phyloP scores from a whole-genome alignment of 2,113 vertebrate genomes.

The Bubo bubo region DNA sequence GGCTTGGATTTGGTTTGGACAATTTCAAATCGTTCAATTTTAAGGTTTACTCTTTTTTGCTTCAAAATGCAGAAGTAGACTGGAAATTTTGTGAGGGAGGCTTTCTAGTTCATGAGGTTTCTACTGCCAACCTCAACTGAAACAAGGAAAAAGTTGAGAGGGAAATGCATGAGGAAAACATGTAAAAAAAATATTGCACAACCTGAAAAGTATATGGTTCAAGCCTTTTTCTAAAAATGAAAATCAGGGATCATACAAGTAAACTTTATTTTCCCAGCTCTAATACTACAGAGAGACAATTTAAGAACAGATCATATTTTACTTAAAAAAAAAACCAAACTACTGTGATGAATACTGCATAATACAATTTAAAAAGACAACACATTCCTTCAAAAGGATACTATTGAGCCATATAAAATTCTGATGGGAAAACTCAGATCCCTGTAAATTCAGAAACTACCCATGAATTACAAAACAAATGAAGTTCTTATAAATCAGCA shows the following conservation, averaged over 20 bases:
- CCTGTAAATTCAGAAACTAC: neutral
- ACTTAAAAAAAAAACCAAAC: neutral
- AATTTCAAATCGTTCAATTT: neutral
- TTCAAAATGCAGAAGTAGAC: neutral
- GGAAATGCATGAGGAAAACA: neutral
- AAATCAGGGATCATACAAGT: neutral
- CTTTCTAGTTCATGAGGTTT: neutral
- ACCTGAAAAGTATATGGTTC: neutral
- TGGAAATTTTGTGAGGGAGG: neutral
- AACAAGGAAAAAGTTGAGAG: neutral
- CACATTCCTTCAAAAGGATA: neutral
- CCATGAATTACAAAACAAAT: neutral
- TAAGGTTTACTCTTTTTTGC: neutral
- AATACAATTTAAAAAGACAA: neutral
- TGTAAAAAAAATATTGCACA: neutral
- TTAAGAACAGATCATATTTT: neutral
- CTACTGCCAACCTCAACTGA: neutral
- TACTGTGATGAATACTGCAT: neutral
- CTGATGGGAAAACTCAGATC: neutral
- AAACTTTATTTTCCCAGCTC: neutral
- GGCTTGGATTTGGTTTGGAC: neutral
- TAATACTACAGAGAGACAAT: neutral
- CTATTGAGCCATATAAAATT: neutral
- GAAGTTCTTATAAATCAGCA: neutral
- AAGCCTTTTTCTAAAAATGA: neutral